These are phyloP conservation scores for Stomatorhinus walkeri DNA, from an alignment of 2,797 vertebrate species.

Conservation along the genomic window DNA sequence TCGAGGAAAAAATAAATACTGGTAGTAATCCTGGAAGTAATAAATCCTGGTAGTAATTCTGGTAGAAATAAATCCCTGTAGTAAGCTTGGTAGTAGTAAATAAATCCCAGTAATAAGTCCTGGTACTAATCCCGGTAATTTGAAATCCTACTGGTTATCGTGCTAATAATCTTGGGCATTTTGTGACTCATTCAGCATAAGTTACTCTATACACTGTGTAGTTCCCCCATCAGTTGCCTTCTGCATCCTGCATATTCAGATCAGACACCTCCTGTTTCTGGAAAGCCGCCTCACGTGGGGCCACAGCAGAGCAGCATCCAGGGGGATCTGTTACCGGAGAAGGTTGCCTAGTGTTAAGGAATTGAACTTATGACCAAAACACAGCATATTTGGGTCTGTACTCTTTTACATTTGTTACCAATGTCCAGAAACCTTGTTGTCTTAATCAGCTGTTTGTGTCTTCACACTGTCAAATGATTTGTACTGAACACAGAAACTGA, in stretches of 20 bases:
- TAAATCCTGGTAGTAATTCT: neutral
- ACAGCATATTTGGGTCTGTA: neutral
- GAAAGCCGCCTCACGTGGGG: neutral
- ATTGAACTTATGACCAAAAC: neutral
- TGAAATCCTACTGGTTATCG: neutral
- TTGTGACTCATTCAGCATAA: neutral
- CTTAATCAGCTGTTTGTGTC: neutral
- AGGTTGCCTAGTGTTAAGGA: neutral
- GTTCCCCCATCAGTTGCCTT: neutral
- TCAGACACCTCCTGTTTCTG: neutral
- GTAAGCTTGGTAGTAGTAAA: neutral
- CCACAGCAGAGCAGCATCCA: neutral
- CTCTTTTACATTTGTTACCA: neutral
- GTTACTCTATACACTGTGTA: neutral
- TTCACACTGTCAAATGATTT: neutral
- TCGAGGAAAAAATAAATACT: neutral
- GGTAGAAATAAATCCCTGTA: neutral
- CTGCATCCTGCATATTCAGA: neutral
- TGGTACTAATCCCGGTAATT: neutral
- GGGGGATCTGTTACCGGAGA: neutral
- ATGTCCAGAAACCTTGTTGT: neutral
- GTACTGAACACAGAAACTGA: neutral
- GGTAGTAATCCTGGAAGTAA: neutral
- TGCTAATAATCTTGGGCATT: neutral
- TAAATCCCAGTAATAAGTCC: neutral